A percentile compares a stretch with the other conserved stretches of the same genome.
Conservation (phyloP, 2,797 vertebrate species). For the Betta splendens region DNA sequence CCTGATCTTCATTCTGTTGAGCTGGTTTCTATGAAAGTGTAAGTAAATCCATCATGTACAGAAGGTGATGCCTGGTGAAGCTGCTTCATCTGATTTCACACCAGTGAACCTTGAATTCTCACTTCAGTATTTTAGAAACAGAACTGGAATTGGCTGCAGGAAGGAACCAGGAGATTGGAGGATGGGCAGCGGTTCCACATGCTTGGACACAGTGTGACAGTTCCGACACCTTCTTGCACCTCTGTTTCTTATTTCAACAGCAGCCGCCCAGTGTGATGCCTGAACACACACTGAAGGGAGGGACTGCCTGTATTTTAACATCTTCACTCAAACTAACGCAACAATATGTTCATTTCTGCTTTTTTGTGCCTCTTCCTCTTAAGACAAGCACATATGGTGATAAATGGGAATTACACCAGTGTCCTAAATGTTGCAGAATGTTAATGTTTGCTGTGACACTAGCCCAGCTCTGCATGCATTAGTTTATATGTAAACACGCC, state of each 20-base stretch:
- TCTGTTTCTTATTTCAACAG: constrained; percentile 8
- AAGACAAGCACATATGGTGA: constrained; percentile 24
- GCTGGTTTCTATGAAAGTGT: too few relatives aligned
- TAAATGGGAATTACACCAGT: not conserved
- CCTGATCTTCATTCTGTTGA: too few relatives aligned
- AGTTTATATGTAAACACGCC: constrained; percentile 54
- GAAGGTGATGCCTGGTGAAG: too few relatives aligned
- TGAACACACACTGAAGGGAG: constrained; percentile 20
- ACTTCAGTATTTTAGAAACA: not conserved
- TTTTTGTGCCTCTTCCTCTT: constrained; percentile 50
- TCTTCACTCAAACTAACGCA: constrained; percentile 2
- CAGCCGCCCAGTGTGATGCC: constrained; percentile 12
- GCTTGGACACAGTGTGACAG: not conserved
- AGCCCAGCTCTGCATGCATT: too few relatives aligned
- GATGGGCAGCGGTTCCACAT: constrained; percentile 12
- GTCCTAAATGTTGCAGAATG: not conserved
- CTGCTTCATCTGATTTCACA: too few relatives aligned
- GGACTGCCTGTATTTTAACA: not conserved
- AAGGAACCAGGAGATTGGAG: too few relatives aligned
- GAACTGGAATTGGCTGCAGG: constrained; percentile 6
- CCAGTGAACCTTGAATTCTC: not conserved
- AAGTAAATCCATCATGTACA: not conserved
- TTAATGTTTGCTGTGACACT: too few relatives aligned
- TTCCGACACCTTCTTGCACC: not conserved
- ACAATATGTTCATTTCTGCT: constrained; percentile 42